These are phyloP conservation scores for Camponotus vicinus DNA, from an alignment of 1,140 invertebrate species.

Conservation along the genomic window DNA sequence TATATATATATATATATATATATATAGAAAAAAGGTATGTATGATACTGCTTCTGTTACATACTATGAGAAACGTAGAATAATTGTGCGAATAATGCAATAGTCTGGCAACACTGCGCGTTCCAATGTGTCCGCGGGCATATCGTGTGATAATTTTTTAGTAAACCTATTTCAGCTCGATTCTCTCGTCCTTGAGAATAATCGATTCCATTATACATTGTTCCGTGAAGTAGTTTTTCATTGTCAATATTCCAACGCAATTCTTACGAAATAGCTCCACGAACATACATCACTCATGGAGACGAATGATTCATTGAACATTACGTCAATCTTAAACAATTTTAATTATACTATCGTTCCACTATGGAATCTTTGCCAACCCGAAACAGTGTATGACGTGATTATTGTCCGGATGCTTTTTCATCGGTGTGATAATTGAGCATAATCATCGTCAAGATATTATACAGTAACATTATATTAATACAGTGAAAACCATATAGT, in stretches of 20 bases:
- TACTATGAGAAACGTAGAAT: neutral
- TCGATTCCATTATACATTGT: neutral
- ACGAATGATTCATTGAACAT: slow-evolving; percentile 20
- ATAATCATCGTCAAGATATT: neutral
- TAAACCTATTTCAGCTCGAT: slow-evolving; percentile 14
- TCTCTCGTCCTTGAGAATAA: slow-evolving; percentile 20
- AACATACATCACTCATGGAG: neutral
- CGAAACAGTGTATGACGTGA: neutral
- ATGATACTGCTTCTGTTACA: neutral
- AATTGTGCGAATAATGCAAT: neutral
- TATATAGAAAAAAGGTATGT: neutral
- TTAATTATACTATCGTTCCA: slow-evolving; percentile 32
- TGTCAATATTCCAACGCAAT: neutral
- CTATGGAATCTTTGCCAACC: neutral
- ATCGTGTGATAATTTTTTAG: neutral
- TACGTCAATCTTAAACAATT: slow-evolving; percentile 65
- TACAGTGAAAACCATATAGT: neutral
- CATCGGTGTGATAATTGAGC: slow-evolving; percentile 1
- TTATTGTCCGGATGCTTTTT: neutral
- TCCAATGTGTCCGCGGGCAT: neutral
- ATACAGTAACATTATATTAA: neutral
- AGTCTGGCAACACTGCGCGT: slow-evolving; percentile 17
- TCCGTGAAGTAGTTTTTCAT: neutral
- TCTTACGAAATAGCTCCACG: neutral
- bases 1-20: too few relatives aligned